These are phyloP conservation scores for Caenorhabditis becei DNA, from an alignment of 2,888 invertebrate species.

Conservation along the genomic window DNA sequence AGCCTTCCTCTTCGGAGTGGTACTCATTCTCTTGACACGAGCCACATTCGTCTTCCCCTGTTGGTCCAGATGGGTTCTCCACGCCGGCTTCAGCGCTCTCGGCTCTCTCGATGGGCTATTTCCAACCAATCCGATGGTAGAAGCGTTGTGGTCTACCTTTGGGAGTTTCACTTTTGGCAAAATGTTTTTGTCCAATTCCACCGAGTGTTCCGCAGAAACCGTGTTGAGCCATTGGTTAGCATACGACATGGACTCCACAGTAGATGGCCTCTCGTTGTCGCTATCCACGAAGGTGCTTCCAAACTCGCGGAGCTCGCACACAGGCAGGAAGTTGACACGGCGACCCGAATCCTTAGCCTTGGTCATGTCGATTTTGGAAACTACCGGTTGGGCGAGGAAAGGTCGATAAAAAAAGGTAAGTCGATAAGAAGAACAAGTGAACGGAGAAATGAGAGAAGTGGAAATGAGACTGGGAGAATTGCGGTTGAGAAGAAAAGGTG, in stretches of 20 bases:
- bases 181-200: too few species aligned
- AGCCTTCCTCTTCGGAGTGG: not conserved
- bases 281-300: too few species aligned
- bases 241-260: conserved; percentile 9
- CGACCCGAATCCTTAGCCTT: conserved; percentile 1
- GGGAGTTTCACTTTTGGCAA: not conserved
- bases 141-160: too few species aligned
- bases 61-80: too few species aligned
- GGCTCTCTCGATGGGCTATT: too few species aligned
- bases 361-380: conserved; percentile 5
- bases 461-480: not conserved
- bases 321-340: not conserved
- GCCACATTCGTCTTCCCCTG: too few species aligned
- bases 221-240: not conserved
- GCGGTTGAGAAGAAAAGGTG: not conserved
- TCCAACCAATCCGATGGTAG: too few species aligned
- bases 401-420: too few species aligned
- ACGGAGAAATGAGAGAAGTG: not conserved
- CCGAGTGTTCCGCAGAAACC: not conserved
- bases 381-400: too few species aligned
- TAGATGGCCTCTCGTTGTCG: not conserved
- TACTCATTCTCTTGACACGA: too few species aligned
- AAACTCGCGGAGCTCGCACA: conserved; percentile 1
- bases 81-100: too few species aligned
- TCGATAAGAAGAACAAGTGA: not conserved